Base-by-base conservation (phyloP, 2,888 invertebrate genomes). In the Acronicta alni region DNA sequence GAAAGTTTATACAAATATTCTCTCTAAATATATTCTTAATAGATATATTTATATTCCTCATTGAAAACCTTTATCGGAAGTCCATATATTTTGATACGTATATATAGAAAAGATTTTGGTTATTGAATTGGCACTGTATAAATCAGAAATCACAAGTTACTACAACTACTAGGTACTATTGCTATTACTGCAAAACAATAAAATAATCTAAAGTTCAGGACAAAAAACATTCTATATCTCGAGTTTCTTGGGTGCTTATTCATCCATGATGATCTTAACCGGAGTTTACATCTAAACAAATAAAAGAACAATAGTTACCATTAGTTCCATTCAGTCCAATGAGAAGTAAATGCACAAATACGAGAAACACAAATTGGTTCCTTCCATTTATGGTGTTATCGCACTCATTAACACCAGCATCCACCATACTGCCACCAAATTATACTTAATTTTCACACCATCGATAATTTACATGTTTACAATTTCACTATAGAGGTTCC, bases 291-390 rank as follows among this genome's bases (percentile, higher is more conserved):
- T 41, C 14, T 42, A 61, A 72, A 67, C 58, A 65, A 61, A 70
- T 44, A 61, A 75, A 67, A 60, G 72, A 61, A 10, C 38, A 53
- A 84, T 83, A 88, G 75, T 91, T 89, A 93, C 93, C 93, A 92
- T 93, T 93, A 67, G 93, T 94, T 77, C 93, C 93, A 85, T 94
- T 92, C 84, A 94, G 90, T 90, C 93, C 92, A 88, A 94, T 92
- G 79, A 94, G 89, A 78, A 94, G 88, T 80, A 94, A 89, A 91
- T 93, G 94, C 89, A 93, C 93, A 85, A 94, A 89, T 84, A 93
- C 89, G 75, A 94, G 88, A 88, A 88, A 91, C 86, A 93, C 90
- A 88, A 94, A 93, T 92, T 92, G 93, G 89, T 90, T 93, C 89
- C 88, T 92, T 84, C 93, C 93, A 89, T 91, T 90, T 86, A 90